These are phyloP conservation scores for Pseudanteris insignis DNA, from an alignment of 2,888 invertebrate species.

Conservation along the genomic window DNA sequence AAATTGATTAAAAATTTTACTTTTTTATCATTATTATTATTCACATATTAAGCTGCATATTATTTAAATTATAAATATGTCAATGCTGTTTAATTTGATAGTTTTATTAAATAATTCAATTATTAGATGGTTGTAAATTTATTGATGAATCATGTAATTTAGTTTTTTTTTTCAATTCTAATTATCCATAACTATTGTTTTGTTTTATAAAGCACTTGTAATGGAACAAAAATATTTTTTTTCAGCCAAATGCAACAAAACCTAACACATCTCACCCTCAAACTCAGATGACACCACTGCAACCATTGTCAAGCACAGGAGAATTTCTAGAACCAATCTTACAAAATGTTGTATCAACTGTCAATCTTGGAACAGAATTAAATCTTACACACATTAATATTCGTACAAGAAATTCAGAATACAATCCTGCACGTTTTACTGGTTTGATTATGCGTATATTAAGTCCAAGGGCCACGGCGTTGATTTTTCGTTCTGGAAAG, in stretches of 20 bases:
- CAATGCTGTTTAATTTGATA: too few relatives aligned
- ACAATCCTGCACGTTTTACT: slow-evolving; percentile 83
- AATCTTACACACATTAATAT: slow-evolving; percentile 80
- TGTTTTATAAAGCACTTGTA: too few relatives aligned
- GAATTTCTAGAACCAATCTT: slow-evolving; percentile 58
- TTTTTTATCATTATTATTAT: too few relatives aligned
- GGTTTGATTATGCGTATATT: slow-evolving; percentile 86
- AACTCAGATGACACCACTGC: slow-evolving; percentile 53
- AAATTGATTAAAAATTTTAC: too few relatives aligned
- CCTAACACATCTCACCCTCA: slow-evolving; percentile 54
- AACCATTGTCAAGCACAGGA: slow-evolving; percentile 52
- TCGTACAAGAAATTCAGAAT: slow-evolving; percentile 83
- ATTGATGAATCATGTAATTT: too few relatives aligned
- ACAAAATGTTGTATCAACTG: slow-evolving; percentile 82
- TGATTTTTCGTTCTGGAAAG: slow-evolving; percentile 84
- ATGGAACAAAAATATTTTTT: too few relatives aligned
- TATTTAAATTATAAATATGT: too few relatives aligned
- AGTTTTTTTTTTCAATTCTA: too few relatives aligned
- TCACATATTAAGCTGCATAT: too few relatives aligned
- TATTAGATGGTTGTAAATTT: too few relatives aligned
- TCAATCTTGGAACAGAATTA: slow-evolving; percentile 77
- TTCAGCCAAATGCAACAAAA: slow-evolving; percentile 58
- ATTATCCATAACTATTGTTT: too few relatives aligned
- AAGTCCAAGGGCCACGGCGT: slow-evolving; percentile 79
- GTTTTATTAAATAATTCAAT: too few relatives aligned